Evolutionary conservation across 1,140 invertebrate species (phyloP), one percentile per base, ranked within the genome.

Genomic region (Trachelipus rathkii): DNA sequence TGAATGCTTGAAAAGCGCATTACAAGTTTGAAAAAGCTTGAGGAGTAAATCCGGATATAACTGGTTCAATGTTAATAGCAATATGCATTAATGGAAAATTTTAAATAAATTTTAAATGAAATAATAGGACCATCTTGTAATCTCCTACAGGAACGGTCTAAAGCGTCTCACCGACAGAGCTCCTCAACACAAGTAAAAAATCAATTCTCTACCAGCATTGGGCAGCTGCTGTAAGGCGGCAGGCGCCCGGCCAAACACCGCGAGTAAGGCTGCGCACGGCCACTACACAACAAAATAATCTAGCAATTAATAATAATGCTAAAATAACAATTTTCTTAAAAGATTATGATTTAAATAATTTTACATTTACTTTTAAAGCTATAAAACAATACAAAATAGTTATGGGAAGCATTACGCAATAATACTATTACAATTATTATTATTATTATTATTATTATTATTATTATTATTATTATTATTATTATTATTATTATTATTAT

Each of bases 131-230:
- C 33, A 33, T 33, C 33, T 33, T 33, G 33, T 3, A 60, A 60
- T 19, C 50, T 60, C 19, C 50, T 60, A 60, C 50, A 60, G 50
- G 50, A 60, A 60, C 50, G 19, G 19, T 19, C 50, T 60, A 60
- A 60, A 15, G 50, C 50, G 50, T 60, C 50, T 60, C 50, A 60
- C 50, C 50, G 50, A 60, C 50, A 60, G 50, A 60, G 50, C 50
- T 60, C 50, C 50, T 60, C 50, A 60, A 19, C 50, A 60, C 50
- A 60, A 60, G 50, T 60, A 60, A 60, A 60, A 60, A 60, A 60
- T 60, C 50, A 60, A 60, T 60, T 60, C 50, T 60, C 11, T 19
- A 60, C 50, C 50, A 60, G 50, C 50, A 60, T 60, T 60, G 50
- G 50, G 50, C 50, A 19, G 50, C 50, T 15, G 50, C 50, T 60